A percentile compares a stretch with the other conserved stretches of the same genome.
These are phyloP conservation scores for Nemotelus nigrinus DNA, from an alignment of 2,888 invertebrate genomes.

Conservation along the genomic window DNA sequence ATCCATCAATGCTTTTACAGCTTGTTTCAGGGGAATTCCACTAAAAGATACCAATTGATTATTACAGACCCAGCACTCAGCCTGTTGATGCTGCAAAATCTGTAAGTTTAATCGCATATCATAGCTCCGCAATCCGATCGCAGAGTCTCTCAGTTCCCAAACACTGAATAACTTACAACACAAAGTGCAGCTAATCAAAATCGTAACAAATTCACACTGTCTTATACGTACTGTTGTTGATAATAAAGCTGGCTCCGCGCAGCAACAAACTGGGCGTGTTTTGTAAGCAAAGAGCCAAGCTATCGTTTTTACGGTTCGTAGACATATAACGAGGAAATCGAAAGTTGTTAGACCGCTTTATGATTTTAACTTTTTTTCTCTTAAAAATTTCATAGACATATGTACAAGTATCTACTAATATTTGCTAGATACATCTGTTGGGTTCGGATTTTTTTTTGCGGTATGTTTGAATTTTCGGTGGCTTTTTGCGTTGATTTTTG, in stretches of 20 bases:
- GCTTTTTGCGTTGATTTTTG: no score
- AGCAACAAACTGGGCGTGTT: conserved; percentile 21
- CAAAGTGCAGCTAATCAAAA: background rate
- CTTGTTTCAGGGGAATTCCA: no score
- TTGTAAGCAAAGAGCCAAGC: conserved; percentile 1
- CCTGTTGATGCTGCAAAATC: no score
- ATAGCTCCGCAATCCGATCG: background rate
- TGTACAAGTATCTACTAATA: no score
- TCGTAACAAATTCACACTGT: conserved; percentile 27
- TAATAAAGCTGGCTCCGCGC: conserved; percentile 2
- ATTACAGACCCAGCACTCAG: no score
- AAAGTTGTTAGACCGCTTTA: conserved; percentile 48
- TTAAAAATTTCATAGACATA: background rate
- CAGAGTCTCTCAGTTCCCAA: background rate
- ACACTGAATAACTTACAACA: no score
- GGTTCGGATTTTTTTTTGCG: no score
- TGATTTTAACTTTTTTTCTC: conserved; percentile 37
- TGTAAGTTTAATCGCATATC: no score
- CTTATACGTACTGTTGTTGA: background rate
- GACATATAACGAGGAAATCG: conserved; percentile 43
- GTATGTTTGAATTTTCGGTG: no score
- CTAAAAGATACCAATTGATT: no score
- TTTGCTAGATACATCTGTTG: no score
- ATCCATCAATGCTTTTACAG: no score
- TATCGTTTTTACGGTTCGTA: conserved; percentile 3